Evolutionary conservation across 2,113 vertebrate genomes (phyloP), one percentile per base, ranked within the genome.

Genomic region (Paedocypris sp.): DNA sequence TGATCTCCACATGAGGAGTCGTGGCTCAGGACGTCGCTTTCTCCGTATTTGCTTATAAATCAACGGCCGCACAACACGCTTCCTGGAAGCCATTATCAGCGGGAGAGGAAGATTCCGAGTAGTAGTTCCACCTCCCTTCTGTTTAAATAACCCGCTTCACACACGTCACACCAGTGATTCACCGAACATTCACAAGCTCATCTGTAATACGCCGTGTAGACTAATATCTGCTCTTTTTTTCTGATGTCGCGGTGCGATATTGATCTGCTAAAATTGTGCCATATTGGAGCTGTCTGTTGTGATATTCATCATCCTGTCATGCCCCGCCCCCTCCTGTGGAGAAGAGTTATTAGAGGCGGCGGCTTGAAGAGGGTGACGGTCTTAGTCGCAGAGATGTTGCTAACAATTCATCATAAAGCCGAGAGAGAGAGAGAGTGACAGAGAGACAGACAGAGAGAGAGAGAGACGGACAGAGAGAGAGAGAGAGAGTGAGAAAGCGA

Each of bases 251-350:
- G 89, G 88, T 77, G 87, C 91, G 92, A 97, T 98, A 97, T 97
- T 92, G 91, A 97, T 97, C 91, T 91, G 89, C 86, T 91, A 89
- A 97, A 96, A 96, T 93, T 91, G 92, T 92, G 88, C 92, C 91
- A 96, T 97, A 95, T 96, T 97, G 95, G 92, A 94, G 91, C 90
- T 97, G 92, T 97, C 92, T 94, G 92, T 93, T 95, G 90, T 91
- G 89, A 92, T 94, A 94, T 97, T 94, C 93, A 94, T 97, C 92
- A 97, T 91, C 77, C 87, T 96, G 92, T 97, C 92, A 96, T 88
- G 87, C 83, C 86, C 83, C 36, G 36, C 20, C 36, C 49, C 29
- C 43, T 29, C 22, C 51, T 38, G 48, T 61, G 89, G 91, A 88
- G 90, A 82, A 86, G 86, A 91, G 89, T 97, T 96, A 97, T 94